Conservation (phyloP, 2,888 invertebrate species). For the Microplitis manilae region DNA sequence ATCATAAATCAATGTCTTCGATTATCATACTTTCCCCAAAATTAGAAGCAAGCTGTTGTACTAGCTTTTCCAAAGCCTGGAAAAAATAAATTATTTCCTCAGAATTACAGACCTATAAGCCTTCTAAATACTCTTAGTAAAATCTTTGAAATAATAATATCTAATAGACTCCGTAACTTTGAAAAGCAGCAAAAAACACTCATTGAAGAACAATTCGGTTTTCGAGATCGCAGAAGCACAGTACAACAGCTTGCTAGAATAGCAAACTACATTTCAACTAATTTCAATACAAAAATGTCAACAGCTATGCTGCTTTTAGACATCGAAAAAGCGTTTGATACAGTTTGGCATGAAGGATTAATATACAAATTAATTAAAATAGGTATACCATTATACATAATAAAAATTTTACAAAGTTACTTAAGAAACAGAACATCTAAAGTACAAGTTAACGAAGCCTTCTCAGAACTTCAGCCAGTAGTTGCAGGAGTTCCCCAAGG, state of each 20-base stretch:
- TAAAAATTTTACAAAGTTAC: slow-evolving; percentile 31
- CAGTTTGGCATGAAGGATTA: background rate
- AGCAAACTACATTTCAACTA: background rate
- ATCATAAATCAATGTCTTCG: slow-evolving; percentile 50
- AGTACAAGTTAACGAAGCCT: slow-evolving; percentile 1
- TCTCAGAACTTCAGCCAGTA: slow-evolving; percentile 35
- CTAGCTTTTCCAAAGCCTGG: slow-evolving; percentile 51
- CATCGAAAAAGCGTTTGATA: background rate
- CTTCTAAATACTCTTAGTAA: background rate
- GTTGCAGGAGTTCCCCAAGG: slow-evolving; percentile 57
- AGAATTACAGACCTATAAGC: slow-evolving; percentile 47
- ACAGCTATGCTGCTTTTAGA: background rate
- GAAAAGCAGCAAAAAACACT: background rate
- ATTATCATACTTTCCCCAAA: slow-evolving; percentile 48
- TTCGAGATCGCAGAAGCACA: background rate
- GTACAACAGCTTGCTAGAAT: slow-evolving; percentile 7
- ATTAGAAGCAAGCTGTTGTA: slow-evolving; percentile 51
- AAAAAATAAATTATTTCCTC: slow-evolving; percentile 42
- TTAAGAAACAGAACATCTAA: background rate
- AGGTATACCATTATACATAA: slow-evolving; percentile 39
- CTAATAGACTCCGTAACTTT: slow-evolving; percentile 26
- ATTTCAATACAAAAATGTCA: background rate
- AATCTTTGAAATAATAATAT: slow-evolving; percentile 50
- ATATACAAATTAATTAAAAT: background rate
- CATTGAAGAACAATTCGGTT: background rate